Conservation (phyloP, 2,797 vertebrate genomes). For the Eidolon dupreanum region DNA sequence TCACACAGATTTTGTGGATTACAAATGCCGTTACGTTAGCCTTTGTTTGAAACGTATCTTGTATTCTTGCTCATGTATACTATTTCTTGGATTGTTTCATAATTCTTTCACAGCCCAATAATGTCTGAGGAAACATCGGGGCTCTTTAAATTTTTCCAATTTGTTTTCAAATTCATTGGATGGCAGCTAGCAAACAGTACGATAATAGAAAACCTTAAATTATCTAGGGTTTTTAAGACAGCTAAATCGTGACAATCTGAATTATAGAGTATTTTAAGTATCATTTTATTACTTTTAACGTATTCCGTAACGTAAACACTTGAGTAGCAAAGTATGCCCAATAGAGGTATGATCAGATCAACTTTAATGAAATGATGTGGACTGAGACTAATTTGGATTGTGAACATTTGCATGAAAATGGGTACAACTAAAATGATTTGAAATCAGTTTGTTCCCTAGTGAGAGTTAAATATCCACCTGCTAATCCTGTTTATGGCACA, state of each 20-base stretch:
- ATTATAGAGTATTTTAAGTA: constrained; percentile 65
- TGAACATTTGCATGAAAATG: constrained; percentile 74
- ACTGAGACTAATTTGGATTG: constrained; percentile 73
- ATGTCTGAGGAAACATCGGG: constrained; percentile 23
- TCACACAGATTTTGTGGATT: neutral
- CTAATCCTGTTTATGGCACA: constrained; percentile 31
- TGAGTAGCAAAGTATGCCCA: constrained; percentile 62
- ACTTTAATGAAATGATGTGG: constrained; percentile 63
- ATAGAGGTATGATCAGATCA: constrained; percentile 67
- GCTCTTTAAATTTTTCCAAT: neutral
- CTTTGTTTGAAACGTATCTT: constrained; percentile 2
- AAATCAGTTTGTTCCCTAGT: constrained; percentile 60
- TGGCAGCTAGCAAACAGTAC: constrained; percentile 7
- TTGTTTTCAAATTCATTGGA: constrained; percentile 30
- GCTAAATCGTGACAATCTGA: constrained; percentile 52
- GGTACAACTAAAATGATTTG: constrained; percentile 59
- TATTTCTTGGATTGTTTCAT: constrained; percentile 42
- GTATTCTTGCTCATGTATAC: neutral
- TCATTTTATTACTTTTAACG: constrained; percentile 65
- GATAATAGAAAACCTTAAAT: constrained; percentile 58
- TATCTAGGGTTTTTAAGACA: constrained; percentile 48
- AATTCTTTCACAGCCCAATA: constrained; percentile 43
- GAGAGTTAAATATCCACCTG: constrained; percentile 61
- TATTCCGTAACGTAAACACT: constrained; percentile 67
- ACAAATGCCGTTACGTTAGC: neutral